Base-by-base conservation (phyloP, 2,113 vertebrate species). In the Bungarus multicinctus region DNA sequence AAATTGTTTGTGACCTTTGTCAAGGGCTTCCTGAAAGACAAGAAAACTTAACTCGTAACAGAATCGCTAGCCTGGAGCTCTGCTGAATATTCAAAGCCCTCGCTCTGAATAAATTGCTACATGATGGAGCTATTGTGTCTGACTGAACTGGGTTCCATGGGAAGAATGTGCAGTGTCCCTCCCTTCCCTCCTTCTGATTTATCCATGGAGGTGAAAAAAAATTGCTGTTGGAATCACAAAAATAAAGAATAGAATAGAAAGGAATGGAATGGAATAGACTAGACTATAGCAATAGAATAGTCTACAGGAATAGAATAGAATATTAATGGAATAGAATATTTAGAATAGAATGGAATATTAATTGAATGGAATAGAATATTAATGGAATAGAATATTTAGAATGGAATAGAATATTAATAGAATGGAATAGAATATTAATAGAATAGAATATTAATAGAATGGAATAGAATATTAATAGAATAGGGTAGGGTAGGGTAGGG, bases 1-100 rank as follows among this genome's bases (percentile, higher is more conserved):
- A 98, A 98, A 98, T 98, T 98, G 97, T 98, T 98, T 98, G 97
- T 99, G 98, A 99, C 98, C 98, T 99, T 99, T 98, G 98, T 99
- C 98, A 99, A 99, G 98, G 98, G 98, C 98, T 98, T 98, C 95
- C 90, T 97, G 95, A 96, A 96, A 98, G 98, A 98, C 97, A 97
- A 97, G 97, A 43, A 97, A 97, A 96, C 94, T 94, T 96, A 96
- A 95, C 97, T 97, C 54, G 96, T 97, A 95, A 95, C 96, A 97
- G 96, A 97, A 96, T 96, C 94, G 86, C 94, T 98, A 96, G 98
- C 98, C 98, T 96, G 96, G 95, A 98, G 98, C 98, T 92, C 96
- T 97, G 93, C 95, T 98, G 97, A 98, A 99, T 98, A 99, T 99
- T 98, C 98, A 99, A 94, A 96, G 95, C 96, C 95, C 94, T 93